Base-by-base conservation (phyloP, 2,888 invertebrate genomes). In the Tipula vernalis region DNA sequence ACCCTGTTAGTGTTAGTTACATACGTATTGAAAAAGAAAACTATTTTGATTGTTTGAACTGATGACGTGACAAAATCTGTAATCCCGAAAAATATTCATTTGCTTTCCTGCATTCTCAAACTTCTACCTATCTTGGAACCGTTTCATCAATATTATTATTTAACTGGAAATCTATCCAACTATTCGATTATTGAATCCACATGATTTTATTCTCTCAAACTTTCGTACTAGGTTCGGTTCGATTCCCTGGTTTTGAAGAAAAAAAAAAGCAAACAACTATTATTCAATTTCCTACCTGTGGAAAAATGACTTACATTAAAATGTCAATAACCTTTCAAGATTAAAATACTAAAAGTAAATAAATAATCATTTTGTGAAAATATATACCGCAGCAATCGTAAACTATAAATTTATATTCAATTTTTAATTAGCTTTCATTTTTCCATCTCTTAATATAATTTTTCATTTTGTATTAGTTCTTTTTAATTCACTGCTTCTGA, bases 261-360 rank as follows among this genome's bases (percentile, higher is more conserved):
- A 39, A n/a, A 10, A 39, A 15, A 4, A 36, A 84, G 36, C 10
- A 36, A n/a, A 12, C 13, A 36, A 83, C 83, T 4, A 84, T 39
- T 84, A 84, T 39, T 84, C 41, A 36, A 39, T 41, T 84, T 84
- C 84, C 84, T 84, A 84, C 84, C 84, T 84, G 71, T 84, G 84
- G 84, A 84, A 84, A 83, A 39, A n/a, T 39, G 84, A 39, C 84
- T 84, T 84, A n/a, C 15, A 39, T 84, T 84, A 15, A 39, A 84
- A 84, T 84, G 84, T 84, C 84, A 84, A 84, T 84, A 84, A 84
- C 84, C 84, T 84, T 84, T 84, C 71, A 28, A 71, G 71, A 71
- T 28, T 71, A 71, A 71, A 28, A 71, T 71, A 71, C 71, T 71
- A 28, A 71, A 71, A 71, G 28, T 28, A 28, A 71, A 71, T 71